Base-by-base conservation (phyloP, 2,888 invertebrate species). In the Heteromyza rotundicornis region DNA sequence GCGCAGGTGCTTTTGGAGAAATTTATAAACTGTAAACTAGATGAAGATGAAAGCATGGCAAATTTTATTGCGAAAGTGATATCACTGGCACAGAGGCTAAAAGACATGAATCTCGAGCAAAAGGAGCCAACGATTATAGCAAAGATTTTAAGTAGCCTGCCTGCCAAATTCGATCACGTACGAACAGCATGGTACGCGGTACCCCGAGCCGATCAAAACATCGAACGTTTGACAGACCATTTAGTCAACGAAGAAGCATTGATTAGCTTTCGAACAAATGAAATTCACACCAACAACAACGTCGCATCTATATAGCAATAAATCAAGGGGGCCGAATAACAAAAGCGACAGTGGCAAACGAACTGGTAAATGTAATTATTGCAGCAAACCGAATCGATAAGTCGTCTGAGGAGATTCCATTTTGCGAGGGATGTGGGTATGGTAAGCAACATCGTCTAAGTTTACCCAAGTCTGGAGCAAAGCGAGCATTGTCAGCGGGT, bases 171-270 rank as follows among this genome's bases (percentile, higher is more conserved):
- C n/a, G n/a, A n/a, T n/a, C n/a, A n/a, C n/a, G n/a, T n/a, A n/a
- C n/a, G n/a, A n/a, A n/a, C 66, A 14, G 60, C 66, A 14, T 65
- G 62, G 64, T 64, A 64, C 62, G 60, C 63, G 23, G 60, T 63
- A 2, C 58, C 65, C 14, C 40, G 52, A 2, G 10, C 32, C 14
- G 61, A 47, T 17, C 63, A 54, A 27, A 63, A 44, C 0, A 62
- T 64, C 3, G 62, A 64, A 20, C 36, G 51, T n/a, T 44, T 65
- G 5, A 63, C 65, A 32, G 65, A 60, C 40, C 62, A 63, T 57
- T 51, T 60, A 22, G 57, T 55, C 1, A 63, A 65, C n/a, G n/a
- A n/a, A n/a, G n/a, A n/a, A n/a, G n/a, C n/a, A n/a, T n/a, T n/a
- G n/a, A n/a, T n/a, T n/a, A n/a, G n/a, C n/a, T n/a, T n/a, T n/a